Conservation (phyloP, 2,113 vertebrate species). For the Raja brachyura region DNA sequence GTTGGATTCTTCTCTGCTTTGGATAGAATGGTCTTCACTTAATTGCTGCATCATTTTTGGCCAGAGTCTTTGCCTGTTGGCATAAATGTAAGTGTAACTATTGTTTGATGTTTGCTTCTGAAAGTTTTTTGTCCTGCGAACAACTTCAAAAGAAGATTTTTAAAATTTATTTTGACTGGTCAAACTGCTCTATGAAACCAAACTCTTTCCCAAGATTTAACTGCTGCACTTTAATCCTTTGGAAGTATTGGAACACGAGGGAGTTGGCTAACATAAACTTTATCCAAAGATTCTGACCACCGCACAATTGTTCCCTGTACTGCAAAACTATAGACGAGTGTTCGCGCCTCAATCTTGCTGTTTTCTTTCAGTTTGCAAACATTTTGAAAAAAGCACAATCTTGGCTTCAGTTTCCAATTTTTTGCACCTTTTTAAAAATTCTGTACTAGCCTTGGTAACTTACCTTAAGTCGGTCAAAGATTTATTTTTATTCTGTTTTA, state of each 20-base stretch:
- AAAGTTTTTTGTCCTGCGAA: neutral
- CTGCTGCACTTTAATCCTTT: neutral
- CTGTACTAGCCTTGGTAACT: neutral
- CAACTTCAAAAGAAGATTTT: neutral
- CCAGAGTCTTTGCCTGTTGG: neutral
- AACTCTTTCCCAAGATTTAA: neutral
- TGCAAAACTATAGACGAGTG: neutral
- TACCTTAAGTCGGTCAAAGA: neutral
- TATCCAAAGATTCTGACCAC: neutral
- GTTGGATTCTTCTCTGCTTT: neutral
- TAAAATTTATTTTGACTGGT: neutral
- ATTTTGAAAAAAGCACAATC: neutral
- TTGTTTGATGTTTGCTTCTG: neutral
- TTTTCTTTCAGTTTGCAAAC: neutral
- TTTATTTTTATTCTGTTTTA: neutral
- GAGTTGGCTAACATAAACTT: neutral
- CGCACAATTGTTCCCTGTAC: neutral
- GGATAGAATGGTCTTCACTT: neutral
- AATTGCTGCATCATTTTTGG: neutral
- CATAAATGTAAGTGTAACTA: neutral
- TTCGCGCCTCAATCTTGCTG: neutral
- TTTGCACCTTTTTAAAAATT: neutral
- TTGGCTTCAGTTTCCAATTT: neutral
- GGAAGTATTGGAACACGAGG: neutral
- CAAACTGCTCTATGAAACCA: neutral